phyloP scores from a whole-genome alignment of 2,888 invertebrate genomes.

The Phyto melanocephala region DNA sequence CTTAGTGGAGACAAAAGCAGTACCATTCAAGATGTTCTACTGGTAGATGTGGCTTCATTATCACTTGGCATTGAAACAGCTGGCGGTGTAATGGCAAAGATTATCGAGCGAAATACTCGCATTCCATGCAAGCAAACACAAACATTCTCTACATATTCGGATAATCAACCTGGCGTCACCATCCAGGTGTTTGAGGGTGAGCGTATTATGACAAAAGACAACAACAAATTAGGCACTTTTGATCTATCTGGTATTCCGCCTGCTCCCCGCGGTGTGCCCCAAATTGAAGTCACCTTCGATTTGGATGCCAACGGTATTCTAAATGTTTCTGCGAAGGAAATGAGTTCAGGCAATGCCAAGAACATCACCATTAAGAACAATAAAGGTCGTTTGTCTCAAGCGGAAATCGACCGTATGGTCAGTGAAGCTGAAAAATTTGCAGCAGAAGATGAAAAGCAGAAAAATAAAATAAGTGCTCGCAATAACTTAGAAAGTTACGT shows the following conservation, averaged over 20 bases:
- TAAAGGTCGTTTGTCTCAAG: constrained; percentile 88
- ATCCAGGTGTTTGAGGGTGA: constrained; percentile 89
- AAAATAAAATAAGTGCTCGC: constrained; percentile 83
- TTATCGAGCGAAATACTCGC: constrained; percentile 85
- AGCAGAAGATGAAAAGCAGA: constrained; percentile 86
- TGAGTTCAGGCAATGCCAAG: constrained; percentile 84
- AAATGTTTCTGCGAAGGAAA: constrained; percentile 89
- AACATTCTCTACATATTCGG: constrained; percentile 88
- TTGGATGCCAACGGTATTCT: constrained; percentile 97
- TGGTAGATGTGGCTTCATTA: constrained; percentile 85
- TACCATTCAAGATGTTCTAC: constrained; percentile 86
- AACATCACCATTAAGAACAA: constrained; percentile 91
- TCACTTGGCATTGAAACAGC: constrained; percentile 89
- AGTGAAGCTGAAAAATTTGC: constrained; percentile 86
- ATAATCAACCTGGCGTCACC: constrained; percentile 88
- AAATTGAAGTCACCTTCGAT: constrained; percentile 89
- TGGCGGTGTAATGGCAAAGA: constrained; percentile 89
- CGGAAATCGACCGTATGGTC: constrained; percentile 90
- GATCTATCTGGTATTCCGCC: constrained; percentile 97
- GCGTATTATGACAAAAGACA: constrained; percentile 94
- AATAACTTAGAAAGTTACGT: constrained; percentile 83
- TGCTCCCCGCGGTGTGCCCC: constrained; percentile 92
- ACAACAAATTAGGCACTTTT: constrained; percentile 96
- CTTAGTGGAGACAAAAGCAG: constrained; percentile 85
- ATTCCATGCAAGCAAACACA: constrained; percentile 87